phyloP scores from a whole-genome alignment of 2,113 vertebrate species.

The Podiceps cristatus region DNA sequence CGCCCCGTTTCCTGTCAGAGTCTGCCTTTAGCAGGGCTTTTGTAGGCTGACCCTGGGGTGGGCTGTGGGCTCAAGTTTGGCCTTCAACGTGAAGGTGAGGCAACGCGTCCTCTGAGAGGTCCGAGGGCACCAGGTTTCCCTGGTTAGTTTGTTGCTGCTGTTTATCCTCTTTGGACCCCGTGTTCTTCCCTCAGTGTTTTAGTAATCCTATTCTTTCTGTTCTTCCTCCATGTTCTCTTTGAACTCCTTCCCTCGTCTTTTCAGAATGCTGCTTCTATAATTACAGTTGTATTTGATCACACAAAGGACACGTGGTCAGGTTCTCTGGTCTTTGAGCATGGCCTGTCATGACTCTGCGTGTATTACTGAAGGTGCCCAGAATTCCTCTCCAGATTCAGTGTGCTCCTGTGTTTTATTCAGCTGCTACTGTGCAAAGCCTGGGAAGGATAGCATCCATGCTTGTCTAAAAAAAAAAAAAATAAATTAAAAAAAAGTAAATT shows the following conservation, averaged over 20 bases:
- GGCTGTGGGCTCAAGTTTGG: background rate
- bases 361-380: background rate
- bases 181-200: background rate
- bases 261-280: background rate
- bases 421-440: background rate
- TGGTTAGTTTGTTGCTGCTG: background rate
- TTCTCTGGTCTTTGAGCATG: background rate
- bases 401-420: background rate
- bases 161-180: background rate
- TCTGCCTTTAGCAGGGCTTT: background rate
- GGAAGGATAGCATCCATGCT: background rate
- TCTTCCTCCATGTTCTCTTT: background rate
- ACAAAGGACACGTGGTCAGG: background rate
- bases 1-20: background rate
- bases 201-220: background rate
- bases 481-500: too few species aligned
- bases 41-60: fast-evolving
- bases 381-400: background rate
- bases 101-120: background rate
- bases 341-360: background rate
- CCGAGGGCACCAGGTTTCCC: background rate
- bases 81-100: background rate
- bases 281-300: background rate
- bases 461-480: too few species aligned
- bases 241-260: background rate